Percentiles rank a stretch among this genome's conserved stretches.
phyloP scores from a whole-genome alignment of 2,888 invertebrate species.

The Gasteruption jaculator region DNA sequence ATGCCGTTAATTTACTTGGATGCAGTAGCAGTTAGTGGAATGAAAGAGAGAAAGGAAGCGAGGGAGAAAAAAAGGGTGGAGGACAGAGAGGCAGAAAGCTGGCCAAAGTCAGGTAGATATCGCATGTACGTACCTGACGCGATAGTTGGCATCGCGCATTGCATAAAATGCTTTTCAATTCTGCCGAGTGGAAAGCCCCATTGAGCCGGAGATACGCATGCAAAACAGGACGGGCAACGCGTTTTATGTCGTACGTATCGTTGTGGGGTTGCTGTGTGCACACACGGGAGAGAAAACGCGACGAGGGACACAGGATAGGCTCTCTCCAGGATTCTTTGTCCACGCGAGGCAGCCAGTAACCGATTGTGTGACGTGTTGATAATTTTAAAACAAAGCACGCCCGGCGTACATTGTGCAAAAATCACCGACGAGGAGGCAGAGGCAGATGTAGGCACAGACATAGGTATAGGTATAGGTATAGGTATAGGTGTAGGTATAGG shows the following conservation, averaged over 20 bases:
- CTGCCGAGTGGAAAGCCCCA: constrained; percentile 41
- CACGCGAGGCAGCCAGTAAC: constrained; percentile 32
- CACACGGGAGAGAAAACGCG: constrained; percentile 8
- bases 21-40: too few species aligned
- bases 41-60: too few species aligned
- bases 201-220: constrained; percentile 42
- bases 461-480: too few species aligned
- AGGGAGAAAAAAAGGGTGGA: too few species aligned
- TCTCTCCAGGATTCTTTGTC: constrained; percentile 38
- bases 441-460: too few species aligned
- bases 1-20: too few species aligned
- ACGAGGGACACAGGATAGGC: constrained; percentile 10
- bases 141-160: constrained; percentile 23
- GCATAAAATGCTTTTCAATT: constrained; percentile 44
- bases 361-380: constrained; percentile 50
- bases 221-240: constrained; percentile 31
- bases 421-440: constrained; percentile 31
- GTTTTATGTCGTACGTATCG: constrained; percentile 18
- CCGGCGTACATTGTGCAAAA: constrained; percentile 43
- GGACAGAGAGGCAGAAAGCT: too few species aligned
- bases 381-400: constrained; percentile 48
- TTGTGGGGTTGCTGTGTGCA: neutral
- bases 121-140: constrained; percentile 9
- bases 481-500: too few species aligned
- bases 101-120: too few species aligned